Evolutionary conservation across 2,797 vertebrate species (phyloP).

Genomic region (Premnoplex brunnescens): DNA sequence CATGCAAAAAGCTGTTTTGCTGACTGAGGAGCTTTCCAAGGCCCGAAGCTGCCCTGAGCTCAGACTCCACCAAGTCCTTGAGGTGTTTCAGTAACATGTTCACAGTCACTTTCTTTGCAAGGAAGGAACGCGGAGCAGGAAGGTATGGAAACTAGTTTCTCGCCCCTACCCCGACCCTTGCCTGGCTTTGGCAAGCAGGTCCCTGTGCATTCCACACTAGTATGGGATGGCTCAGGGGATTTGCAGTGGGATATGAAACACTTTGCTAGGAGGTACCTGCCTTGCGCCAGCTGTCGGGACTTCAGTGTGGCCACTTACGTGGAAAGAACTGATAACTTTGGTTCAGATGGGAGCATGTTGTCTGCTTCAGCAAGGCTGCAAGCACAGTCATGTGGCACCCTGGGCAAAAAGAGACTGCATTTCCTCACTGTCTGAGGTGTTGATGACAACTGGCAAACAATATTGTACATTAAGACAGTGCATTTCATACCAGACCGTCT

Average conservation of each 20-base stretch:
- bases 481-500: not conserved
- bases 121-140: not conserved
- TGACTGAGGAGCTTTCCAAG: not conserved
- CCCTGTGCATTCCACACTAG: conserved; percentile 20
- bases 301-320: rapidly evolving
- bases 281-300: not conserved
- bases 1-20: not conserved
- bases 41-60: not conserved
- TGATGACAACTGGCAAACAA: not conserved
- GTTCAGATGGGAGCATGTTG: not conserved
- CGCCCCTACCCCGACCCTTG: not conserved
- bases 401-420: not conserved
- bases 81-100: not conserved
- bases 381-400: not conserved
- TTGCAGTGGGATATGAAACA: conserved; percentile 67
- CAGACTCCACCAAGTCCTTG: not conserved
- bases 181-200: conserved; percentile 36
- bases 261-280: conserved; percentile 18
- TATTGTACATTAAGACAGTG: not conserved
- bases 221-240: conserved; percentile 20
- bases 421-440: not conserved
- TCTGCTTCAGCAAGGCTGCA: not conserved
- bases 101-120: not conserved
- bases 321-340: not conserved
- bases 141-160: not conserved